These are phyloP conservation scores for Andricus quercusramuli DNA, from an alignment of 2,888 invertebrate species.

Conservation along the genomic window DNA sequence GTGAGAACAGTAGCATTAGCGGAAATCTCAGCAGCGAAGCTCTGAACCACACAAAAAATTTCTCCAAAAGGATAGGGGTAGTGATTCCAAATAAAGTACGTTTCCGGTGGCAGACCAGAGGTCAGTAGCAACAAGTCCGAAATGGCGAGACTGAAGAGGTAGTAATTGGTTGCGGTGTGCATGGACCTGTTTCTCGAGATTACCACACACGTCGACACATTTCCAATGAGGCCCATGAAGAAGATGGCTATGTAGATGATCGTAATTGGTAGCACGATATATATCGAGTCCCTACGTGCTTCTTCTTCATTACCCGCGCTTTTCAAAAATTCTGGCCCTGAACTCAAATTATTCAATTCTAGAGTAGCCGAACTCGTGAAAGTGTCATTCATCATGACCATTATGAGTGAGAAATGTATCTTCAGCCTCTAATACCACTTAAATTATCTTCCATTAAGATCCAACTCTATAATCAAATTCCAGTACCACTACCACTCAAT, in stretches of 20 bases:
- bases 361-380: not conserved
- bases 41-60: slow-evolving; percentile 86
- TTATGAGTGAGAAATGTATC: not conserved
- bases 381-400: not conserved
- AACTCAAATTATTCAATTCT: slow-evolving; percentile 19
- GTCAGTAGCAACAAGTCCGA: slow-evolving; percentile 87
- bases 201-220: slow-evolving; percentile 89
- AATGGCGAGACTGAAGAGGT: slow-evolving; percentile 88
- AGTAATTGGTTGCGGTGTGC: slow-evolving; percentile 93
- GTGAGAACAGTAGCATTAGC: slow-evolving; percentile 91
- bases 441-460: not conserved
- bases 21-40: slow-evolving; percentile 91
- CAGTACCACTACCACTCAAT: not conserved
- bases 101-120: slow-evolving; percentile 90
- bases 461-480: not conserved
- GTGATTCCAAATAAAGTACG: slow-evolving; percentile 88
- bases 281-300: slow-evolving; percentile 80
- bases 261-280: slow-evolving; percentile 84
- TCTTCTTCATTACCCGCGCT: not conserved
- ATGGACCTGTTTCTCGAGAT: slow-evolving; percentile 88
- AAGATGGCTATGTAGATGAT: slow-evolving; percentile 85
- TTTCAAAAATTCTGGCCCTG: slow-evolving; percentile 31
- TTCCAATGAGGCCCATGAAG: slow-evolving; percentile 88
- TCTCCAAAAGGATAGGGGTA: slow-evolving; percentile 88
- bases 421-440: not conserved